Conservation (phyloP, 2,113 vertebrate genomes). For the Oncorhynchus masou region DNA sequence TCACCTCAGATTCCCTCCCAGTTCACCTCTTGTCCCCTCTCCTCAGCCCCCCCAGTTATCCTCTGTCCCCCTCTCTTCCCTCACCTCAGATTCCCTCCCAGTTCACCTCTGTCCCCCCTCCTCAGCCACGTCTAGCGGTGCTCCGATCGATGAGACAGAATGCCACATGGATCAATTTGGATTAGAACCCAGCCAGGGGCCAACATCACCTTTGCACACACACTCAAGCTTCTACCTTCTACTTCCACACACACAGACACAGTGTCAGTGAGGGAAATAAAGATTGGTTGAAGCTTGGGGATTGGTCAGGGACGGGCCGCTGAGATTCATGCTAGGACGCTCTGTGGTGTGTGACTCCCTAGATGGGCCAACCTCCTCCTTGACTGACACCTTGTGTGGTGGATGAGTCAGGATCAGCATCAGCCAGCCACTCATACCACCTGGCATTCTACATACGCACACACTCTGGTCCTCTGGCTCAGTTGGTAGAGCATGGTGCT, state of each 20-base stretch:
- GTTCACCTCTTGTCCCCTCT: too few species aligned
- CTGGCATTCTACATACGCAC: background rate
- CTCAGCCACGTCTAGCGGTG: background rate
- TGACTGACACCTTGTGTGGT: too few species aligned
- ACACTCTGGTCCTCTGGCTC: background rate
- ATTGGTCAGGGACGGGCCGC: too few species aligned
- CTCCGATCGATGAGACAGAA: conserved; percentile 36
- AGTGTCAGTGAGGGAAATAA: background rate
- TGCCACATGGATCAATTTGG: conserved; percentile 42
- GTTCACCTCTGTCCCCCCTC: conserved; percentile 27
- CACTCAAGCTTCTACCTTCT: background rate
- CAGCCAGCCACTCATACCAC: background rate
- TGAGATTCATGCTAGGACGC: too few species aligned
- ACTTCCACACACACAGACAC: background rate
- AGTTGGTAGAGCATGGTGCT: too few species aligned
- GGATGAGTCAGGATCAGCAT: background rate
- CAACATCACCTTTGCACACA: background rate
- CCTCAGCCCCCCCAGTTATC: background rate
- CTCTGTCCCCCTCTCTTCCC: conserved; percentile 20
- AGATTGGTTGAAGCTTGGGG: too few species aligned
- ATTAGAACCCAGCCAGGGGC: conserved; percentile 50
- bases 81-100: conserved; percentile 21
- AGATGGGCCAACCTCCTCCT: too few species aligned
- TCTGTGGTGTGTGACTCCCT: too few species aligned
- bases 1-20: background rate